These are phyloP conservation scores for Cyclura pinguis DNA, from an alignment of 2,797 vertebrate genomes.

Conservation along the genomic window DNA sequence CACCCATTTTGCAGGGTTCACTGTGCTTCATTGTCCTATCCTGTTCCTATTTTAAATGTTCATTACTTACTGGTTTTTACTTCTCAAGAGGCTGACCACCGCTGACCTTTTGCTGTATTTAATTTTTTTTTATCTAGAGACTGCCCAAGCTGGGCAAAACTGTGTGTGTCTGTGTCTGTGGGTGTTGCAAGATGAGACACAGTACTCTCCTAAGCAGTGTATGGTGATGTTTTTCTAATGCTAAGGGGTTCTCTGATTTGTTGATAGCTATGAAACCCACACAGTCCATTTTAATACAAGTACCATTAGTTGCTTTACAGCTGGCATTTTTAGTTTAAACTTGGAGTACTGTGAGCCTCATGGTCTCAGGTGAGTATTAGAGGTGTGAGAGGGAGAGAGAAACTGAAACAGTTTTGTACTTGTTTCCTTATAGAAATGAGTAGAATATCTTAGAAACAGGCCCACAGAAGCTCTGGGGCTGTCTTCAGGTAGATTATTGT, in stretches of 20 bases:
- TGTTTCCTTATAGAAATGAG: neutral
- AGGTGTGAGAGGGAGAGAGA: neutral
- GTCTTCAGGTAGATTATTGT: fast-evolving
- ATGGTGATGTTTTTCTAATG: neutral
- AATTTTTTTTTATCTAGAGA: neutral
- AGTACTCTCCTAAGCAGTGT: neutral
- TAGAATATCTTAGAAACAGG: neutral
- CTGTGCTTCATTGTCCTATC: neutral
- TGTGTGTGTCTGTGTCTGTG: neutral
- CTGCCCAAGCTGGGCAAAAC: neutral
- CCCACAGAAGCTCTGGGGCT: neutral
- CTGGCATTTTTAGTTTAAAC: neutral
- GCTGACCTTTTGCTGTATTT: neutral
- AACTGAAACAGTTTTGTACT: neutral
- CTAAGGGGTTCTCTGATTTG: neutral
- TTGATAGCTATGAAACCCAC: neutral
- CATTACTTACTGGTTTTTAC: neutral
- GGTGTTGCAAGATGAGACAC: neutral
- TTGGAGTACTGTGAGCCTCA: neutral
- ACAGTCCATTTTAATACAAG: neutral
- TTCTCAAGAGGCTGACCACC: neutral
- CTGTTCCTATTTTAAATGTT: neutral
- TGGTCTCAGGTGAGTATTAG: neutral
- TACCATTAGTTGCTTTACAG: neutral
- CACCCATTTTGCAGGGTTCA: neutral